A percentile compares a stretch with the other conserved stretches of the same genome.
Evolutionary conservation across 2,113 vertebrate genomes (phyloP).

Genomic region (Aptenodytes patagonicus): DNA sequence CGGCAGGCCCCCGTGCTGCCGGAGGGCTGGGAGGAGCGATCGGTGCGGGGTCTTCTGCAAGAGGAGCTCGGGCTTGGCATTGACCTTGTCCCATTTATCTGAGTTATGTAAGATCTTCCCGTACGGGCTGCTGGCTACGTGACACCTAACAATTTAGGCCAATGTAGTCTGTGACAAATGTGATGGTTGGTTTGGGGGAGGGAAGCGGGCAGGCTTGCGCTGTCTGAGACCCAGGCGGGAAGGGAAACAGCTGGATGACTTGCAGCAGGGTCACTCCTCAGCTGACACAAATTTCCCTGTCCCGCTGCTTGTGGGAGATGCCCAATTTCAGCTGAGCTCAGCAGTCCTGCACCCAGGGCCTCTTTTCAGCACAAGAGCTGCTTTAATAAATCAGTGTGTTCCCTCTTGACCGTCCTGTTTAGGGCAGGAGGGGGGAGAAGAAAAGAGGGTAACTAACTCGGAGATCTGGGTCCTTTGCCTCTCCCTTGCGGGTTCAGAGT

Average conservation of each 20-base stretch:
- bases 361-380: conserved; percentile 39
- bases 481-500: neutral
- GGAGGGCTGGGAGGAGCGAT: neutral
- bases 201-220: neutral
- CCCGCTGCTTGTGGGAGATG: conserved; percentile 26
- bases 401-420: neutral
- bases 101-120: conserved; percentile 46
- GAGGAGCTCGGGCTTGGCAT: neutral
- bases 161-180: conserved; percentile 53
- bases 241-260: conserved; percentile 30
- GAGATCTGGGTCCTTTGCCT: neutral
- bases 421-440: neutral
- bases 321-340: conserved; percentile 56
- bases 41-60: neutral
- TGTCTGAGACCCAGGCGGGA: conserved; percentile 10
- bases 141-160: conserved; percentile 55
- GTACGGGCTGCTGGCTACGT: neutral
- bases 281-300: conserved; percentile 48
- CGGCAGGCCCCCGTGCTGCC: rapidly evolving
- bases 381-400: conserved; percentile 37
- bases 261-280: conserved; percentile 42
- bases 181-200: conserved; percentile 2
- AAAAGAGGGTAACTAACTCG: neutral
- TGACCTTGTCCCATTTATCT: conserved; percentile 56
- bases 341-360: conserved; percentile 35